phyloP scores from a whole-genome alignment of 2,113 vertebrate species.

The Heliornis fulica region DNA sequence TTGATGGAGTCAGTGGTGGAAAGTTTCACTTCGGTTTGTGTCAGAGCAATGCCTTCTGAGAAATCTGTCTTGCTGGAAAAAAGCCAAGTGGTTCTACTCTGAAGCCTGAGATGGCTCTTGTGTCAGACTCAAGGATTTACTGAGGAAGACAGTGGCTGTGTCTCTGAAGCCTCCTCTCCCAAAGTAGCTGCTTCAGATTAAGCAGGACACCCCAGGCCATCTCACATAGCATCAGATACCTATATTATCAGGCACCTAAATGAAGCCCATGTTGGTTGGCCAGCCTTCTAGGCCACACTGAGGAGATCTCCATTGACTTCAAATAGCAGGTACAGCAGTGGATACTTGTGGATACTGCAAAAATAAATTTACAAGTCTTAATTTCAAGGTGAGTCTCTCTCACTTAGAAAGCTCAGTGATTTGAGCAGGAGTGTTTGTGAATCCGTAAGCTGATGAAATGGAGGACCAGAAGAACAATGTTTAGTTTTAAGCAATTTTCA shows the following conservation, averaged over 20 bases:
- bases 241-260: background rate
- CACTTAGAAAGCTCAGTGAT: background rate
- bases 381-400: background rate
- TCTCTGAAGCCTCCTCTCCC: background rate
- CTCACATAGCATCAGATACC: background rate
- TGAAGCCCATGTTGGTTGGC: background rate
- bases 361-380: background rate
- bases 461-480: background rate
- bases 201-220: background rate
- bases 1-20: background rate
- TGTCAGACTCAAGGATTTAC: background rate
- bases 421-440: background rate
- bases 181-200: background rate
- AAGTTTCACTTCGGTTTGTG: background rate
- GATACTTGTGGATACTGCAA: background rate
- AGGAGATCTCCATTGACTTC: background rate
- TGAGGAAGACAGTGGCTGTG: background rate
- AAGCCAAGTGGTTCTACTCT: background rate
- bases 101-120: background rate
- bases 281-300: background rate
- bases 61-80: background rate
- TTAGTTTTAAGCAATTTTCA: background rate
- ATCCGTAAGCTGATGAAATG: background rate
- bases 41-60: background rate
- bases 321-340: background rate